Evolutionary conservation across 1,140 invertebrate genomes (phyloP).

Genomic region (Pseudomyrmex sp.): DNA sequence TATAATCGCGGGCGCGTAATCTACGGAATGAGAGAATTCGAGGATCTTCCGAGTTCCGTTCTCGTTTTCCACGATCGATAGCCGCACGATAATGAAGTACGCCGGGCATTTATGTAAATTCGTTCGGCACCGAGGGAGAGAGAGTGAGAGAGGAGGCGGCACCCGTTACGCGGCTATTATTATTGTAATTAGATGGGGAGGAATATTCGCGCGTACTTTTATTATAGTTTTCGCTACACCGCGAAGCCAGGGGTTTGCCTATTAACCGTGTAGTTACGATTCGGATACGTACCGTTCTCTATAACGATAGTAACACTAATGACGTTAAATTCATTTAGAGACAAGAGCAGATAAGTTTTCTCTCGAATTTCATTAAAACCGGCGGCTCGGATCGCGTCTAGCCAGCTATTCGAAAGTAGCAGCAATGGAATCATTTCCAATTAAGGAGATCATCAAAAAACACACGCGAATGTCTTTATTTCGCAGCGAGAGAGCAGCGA

Average conservation of each 20-base stretch:
- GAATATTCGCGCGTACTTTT: constrained; percentile 50
- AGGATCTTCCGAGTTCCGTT: neutral
- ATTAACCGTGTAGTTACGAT: constrained; percentile 19
- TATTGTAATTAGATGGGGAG: constrained; percentile 57
- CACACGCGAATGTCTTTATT: too few relatives aligned
- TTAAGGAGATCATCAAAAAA: too few relatives aligned
- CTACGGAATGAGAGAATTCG: constrained; percentile 12
- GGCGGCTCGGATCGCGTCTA: neutral
- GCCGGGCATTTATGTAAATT: constrained; percentile 51
- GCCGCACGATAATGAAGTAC: constrained; percentile 42
- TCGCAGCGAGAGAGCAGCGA: too few relatives aligned
- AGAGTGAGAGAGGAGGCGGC: constrained; percentile 23
- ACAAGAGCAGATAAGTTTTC: neutral
- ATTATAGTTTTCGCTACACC: constrained; percentile 23
- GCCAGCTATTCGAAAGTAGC: neutral
- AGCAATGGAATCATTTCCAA: neutral
- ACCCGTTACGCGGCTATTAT: constrained; percentile 45
- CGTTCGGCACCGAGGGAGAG: neutral
- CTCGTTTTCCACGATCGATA: constrained; percentile 40
- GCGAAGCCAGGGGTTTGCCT: constrained; percentile 20
- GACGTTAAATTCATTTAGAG: constrained; percentile 15
- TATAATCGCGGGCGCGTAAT: constrained; percentile 1
- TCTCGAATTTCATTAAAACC: constrained; percentile 1
- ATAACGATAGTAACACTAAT: neutral
- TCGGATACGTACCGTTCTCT: neutral